Percentiles rank a stretch among this genome's conserved stretches.
Evolutionary conservation across 2,797 vertebrate species (phyloP).

Genomic region (Xenops minutus): DNA sequence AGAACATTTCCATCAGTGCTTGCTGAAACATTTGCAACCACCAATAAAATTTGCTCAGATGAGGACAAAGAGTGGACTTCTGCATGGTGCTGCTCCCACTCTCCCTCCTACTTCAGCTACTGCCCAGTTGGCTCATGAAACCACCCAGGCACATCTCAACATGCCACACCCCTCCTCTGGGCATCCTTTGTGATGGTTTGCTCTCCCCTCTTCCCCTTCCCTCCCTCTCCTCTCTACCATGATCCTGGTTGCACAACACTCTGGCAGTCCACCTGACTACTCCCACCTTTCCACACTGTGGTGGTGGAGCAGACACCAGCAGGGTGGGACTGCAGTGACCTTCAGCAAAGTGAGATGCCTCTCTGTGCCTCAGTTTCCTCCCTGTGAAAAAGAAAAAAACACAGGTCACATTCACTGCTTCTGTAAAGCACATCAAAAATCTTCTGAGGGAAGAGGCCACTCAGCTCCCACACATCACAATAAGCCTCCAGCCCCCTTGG

Average conservation of each 20-base stretch:
- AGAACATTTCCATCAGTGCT: not conserved
- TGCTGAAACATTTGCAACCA: not conserved
- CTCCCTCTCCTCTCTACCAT: not conserved
- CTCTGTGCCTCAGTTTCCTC: not conserved
- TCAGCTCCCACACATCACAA: not conserved
- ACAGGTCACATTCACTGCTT: not conserved
- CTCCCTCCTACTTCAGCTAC: not conserved
- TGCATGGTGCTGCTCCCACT: not conserved
- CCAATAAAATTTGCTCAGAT: not conserved
- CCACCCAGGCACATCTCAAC: not conserved
- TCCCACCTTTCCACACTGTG: not conserved
- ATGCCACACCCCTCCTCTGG: not conserved
- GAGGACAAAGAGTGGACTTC: not conserved
- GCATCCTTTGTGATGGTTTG: not conserved
- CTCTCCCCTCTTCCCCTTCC: not conserved
- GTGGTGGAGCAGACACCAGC: accelerated
- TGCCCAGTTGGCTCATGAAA: not conserved
- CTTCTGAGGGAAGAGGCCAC: not conserved
- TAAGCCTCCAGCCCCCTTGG: not conserved
- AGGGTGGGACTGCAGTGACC: not conserved
- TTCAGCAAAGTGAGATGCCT: not conserved
- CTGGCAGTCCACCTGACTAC: not conserved
- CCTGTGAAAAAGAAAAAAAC: not conserved
- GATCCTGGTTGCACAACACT: accelerated
- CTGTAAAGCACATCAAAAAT: not conserved